Base-by-base conservation (phyloP, 2,797 vertebrate genomes). In the Mareca strepera region DNA sequence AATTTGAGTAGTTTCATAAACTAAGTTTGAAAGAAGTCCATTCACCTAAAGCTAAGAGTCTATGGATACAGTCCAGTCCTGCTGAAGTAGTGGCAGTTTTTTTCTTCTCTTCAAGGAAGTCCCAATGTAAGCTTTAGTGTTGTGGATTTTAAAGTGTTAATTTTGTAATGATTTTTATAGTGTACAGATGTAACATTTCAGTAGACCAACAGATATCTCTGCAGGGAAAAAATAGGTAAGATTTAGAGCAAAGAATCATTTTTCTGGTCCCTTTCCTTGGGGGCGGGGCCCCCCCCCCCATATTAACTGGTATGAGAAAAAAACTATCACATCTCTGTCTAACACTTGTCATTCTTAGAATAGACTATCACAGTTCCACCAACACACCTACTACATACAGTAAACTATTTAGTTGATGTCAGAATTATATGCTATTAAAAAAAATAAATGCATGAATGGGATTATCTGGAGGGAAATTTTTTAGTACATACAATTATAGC, bases 1-100 rank as follows among this genome's bases (percentile, higher is more conserved):
- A 94, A 88, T 96, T 96, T 93, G 83, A 91, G 72, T 72, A 90
- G 92, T 96, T 96, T 95, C 29, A 17, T 78, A 84, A 96, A 96
- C 76, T 93, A 78, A 94, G 82, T 88, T 91, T 90, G 67, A 96
- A 88, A 82, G 79, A 70, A 92, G 90, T 85, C 67, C 70, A 81
- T 92, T 93, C 22, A 87, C 74, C 8, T 25, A 87, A 96, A 93
- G 76, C 91, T 76, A 58, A 11, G 76, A 56, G 79, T 52, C 35
- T 68, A 53, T 52, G 26, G 53, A 35, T 66, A 35, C 17, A 43
- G 39, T 50, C 69, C 29, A 43, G 8, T 68, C 17, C n/a, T n/a
- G 29, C 10, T 67, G 25, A 46, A 44, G 63, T 46, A 17, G 5
- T 48, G 29, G 8, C 31, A 72, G 28, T 64, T 94, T 62, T 62